Evolutionary conservation across 2,888 invertebrate species (phyloP).

Genomic region (Tetragnatha montana): DNA sequence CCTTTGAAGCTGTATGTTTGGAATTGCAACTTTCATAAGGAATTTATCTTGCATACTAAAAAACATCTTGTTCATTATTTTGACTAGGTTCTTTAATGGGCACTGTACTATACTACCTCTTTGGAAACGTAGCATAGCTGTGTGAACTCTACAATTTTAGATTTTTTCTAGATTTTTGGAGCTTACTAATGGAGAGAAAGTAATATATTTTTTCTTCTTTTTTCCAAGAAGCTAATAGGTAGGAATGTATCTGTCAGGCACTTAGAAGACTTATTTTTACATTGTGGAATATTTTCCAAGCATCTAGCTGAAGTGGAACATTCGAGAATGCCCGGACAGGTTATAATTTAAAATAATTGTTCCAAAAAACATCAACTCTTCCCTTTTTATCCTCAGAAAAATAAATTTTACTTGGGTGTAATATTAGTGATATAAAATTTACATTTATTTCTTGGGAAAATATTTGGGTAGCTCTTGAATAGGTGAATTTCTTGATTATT

Average conservation of each 20-base stretch:
- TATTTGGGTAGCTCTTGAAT: too few relatives aligned
- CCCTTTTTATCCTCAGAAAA: too few relatives aligned
- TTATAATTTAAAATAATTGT: background rate
- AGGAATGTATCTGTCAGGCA: conserved; percentile 26
- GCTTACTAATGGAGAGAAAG: conserved; percentile 57
- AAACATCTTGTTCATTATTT: background rate
- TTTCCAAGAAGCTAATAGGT: conserved; percentile 37
- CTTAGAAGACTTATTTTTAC: conserved; percentile 66
- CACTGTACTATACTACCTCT: conserved; percentile 59
- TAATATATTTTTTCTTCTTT: conserved; percentile 41
- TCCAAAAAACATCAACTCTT: too few relatives aligned
- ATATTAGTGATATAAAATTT: too few relatives aligned
- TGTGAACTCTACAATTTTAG: conserved; percentile 38
- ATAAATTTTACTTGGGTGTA: too few relatives aligned
- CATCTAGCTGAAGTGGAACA: background rate
- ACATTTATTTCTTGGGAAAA: too few relatives aligned
- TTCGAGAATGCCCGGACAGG: background rate
- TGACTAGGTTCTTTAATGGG: conserved; percentile 12
- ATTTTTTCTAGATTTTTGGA: conserved; percentile 57
- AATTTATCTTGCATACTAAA: background rate
- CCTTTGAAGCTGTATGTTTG: background rate
- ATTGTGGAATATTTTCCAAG: conserved; percentile 56
- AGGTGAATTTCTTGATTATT: background rate
- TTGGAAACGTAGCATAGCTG: conserved; percentile 44
- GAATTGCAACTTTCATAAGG: background rate